phyloP scores from a whole-genome alignment of 2,113 vertebrate genomes.

The Electrona antarctica region DNA sequence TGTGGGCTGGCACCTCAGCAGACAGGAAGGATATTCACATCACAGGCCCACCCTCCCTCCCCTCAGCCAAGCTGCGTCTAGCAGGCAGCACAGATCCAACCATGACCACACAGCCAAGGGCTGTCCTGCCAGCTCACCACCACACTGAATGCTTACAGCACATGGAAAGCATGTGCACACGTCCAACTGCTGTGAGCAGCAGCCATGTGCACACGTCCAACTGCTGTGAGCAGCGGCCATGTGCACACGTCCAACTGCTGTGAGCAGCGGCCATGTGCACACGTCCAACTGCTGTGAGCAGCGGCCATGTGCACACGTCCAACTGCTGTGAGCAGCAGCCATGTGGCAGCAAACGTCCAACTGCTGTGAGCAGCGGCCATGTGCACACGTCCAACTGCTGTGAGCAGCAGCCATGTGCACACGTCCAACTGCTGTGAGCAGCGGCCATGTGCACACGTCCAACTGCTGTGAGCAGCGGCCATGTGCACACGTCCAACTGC shows the following conservation, averaged over 20 bases:
- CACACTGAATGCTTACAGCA: conserved; percentile 76
- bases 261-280: conserved; percentile 17
- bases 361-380: not conserved
- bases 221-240: not conserved
- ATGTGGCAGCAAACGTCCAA: conserved; percentile 50
- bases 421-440: conserved; percentile 45
- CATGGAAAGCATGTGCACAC: conserved; percentile 78
- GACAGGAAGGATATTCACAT: conserved; percentile 59
- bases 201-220: no score
- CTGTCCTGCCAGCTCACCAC: conserved; percentile 62
- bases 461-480: no score
- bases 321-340: not conserved
- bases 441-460: conserved; percentile 69
- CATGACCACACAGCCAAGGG: conserved; percentile 69
- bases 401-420: conserved; percentile 57
- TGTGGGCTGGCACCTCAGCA: conserved; percentile 53
- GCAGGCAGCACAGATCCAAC: conserved; percentile 62
- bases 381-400: no score
- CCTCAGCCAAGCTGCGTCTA: conserved; percentile 67
- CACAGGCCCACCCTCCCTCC: not conserved
- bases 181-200: conserved; percentile 55
- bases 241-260: no score
- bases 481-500: conserved; percentile 63
- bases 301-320: conserved; percentile 29
- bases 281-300: no score